Evolutionary conservation across 2,888 invertebrate species (phyloP).

Genomic region (Ctenicera cuprea): DNA sequence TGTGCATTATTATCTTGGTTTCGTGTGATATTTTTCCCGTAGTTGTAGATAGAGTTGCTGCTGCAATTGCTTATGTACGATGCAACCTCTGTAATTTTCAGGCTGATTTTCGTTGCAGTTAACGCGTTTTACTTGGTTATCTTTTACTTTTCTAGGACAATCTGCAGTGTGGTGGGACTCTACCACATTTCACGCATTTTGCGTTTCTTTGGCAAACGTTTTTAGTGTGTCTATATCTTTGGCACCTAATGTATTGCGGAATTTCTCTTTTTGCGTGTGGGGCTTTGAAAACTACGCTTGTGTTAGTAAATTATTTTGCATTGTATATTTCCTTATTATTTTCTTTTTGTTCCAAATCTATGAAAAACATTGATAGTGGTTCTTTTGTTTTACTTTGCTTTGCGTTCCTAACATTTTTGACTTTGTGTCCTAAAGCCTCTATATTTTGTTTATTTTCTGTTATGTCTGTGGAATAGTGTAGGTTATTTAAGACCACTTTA

Average conservation of each 20-base stretch:
- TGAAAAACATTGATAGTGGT: slow-evolving; percentile 1
- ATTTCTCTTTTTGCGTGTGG: slow-evolving; percentile 28
- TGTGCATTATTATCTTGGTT: slow-evolving; percentile 3
- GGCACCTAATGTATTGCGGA: slow-evolving; percentile 35
- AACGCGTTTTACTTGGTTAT: slow-evolving; percentile 30
- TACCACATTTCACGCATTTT: slow-evolving; percentile 41
- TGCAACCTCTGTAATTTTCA: slow-evolving; percentile 33
- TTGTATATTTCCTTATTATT: slow-evolving; percentile 34
- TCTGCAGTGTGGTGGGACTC: slow-evolving; percentile 17
- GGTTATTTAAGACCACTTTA: slow-evolving; percentile 17
- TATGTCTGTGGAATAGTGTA: slow-evolving; percentile 24
- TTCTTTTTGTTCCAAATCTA: slow-evolving; percentile 11
- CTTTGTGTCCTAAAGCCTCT: slow-evolving; percentile 14
- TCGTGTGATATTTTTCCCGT: slow-evolving; percentile 4
- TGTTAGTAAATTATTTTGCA: slow-evolving; percentile 19
- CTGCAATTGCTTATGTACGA: slow-evolving; percentile 24
- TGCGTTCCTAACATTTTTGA: slow-evolving; percentile 24
- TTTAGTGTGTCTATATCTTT: slow-evolving; percentile 36
- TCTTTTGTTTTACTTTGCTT: slow-evolving; percentile 12
- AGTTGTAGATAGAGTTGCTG: slow-evolving; percentile 22
- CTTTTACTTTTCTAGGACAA: slow-evolving; percentile 28
- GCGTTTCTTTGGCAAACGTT: slow-evolving; percentile 27
- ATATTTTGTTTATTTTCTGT: slow-evolving; percentile 26
- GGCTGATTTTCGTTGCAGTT: slow-evolving; percentile 42
- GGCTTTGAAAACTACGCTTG: slow-evolving; percentile 20